These are phyloP conservation scores for Ectemnius lituratus DNA, from an alignment of 2,888 invertebrate genomes.

Conservation along the genomic window DNA sequence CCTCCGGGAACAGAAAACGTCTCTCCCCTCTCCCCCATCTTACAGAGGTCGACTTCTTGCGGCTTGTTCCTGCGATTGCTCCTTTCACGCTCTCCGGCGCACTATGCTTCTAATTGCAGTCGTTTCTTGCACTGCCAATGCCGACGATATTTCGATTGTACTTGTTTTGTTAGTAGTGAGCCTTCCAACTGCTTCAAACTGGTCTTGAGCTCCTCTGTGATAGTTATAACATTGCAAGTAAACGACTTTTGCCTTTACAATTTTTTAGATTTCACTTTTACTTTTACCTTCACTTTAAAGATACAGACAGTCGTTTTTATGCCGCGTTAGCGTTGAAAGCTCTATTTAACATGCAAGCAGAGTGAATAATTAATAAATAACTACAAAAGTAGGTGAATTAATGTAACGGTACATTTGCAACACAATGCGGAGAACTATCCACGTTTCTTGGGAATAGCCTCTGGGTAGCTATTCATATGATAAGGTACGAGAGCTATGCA, in stretches of 20 bases:
- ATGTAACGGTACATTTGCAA: no score
- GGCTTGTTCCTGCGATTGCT: slow-evolving; percentile 7
- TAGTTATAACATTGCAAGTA: slow-evolving; percentile 30
- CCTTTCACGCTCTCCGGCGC: slow-evolving; percentile 17
- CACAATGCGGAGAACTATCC: no score
- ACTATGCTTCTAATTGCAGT: slow-evolving; percentile 56
- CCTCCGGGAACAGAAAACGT: background rate
- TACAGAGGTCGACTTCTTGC: slow-evolving; percentile 5
- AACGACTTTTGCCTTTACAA: slow-evolving; percentile 17
- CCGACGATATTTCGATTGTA: slow-evolving; percentile 50
- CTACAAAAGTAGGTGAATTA: no score
- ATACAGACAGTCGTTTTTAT: background rate
- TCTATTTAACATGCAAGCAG: no score
- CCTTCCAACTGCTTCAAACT: background rate
- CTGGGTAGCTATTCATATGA: no score
- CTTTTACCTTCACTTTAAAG: background rate
- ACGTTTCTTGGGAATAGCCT: no score
- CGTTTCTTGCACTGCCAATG: slow-evolving; percentile 43
- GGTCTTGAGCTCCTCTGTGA: no score
- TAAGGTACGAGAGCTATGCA: no score
- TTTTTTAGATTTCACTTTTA: background rate
- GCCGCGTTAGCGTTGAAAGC: no score
- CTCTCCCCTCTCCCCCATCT: background rate
- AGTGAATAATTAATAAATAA: no score
- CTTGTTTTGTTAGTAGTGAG: slow-evolving; percentile 31